Evolutionary conservation across 2,113 vertebrate species (phyloP).

Genomic region (Bettongia penicillata): DNA sequence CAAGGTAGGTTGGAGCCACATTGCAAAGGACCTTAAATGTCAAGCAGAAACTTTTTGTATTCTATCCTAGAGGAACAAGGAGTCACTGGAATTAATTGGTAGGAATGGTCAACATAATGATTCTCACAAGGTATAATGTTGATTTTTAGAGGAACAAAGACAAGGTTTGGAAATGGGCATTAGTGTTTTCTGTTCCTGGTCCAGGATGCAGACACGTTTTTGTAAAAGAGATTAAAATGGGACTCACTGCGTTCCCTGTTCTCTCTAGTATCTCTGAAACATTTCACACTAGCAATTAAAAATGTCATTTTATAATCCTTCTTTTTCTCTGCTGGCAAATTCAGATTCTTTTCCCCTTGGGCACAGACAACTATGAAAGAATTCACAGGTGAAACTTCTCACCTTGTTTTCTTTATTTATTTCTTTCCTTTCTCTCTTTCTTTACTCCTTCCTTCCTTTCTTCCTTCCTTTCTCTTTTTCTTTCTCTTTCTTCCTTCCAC

Average conservation of each 20-base stretch:
- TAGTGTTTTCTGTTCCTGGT: background rate
- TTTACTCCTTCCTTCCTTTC: too few species aligned
- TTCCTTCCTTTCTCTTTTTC: too few species aligned
- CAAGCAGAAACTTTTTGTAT: background rate
- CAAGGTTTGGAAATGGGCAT: constrained; percentile 25
- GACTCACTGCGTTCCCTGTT: constrained; percentile 38
- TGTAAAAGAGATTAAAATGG: constrained; percentile 59
- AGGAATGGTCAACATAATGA: background rate
- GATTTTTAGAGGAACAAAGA: rapidly evolving
- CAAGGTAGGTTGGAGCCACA: background rate
- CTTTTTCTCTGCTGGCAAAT: background rate
- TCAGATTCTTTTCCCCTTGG: background rate
- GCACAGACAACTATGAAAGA: background rate
- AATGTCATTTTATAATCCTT: constrained; percentile 45
- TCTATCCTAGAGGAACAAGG: background rate
- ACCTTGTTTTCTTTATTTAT: too few species aligned
- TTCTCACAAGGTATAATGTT: background rate
- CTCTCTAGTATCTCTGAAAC: constrained; percentile 46
- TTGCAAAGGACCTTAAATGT: background rate
- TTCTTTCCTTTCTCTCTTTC: too few species aligned
- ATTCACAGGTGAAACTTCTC: background rate
- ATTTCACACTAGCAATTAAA: background rate
- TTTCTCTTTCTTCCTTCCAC: too few species aligned
- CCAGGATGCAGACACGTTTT: background rate
- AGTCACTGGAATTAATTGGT: background rate